These are phyloP conservation scores for Rallus crepitans DNA, from an alignment of 2,797 vertebrate species.

Conservation along the genomic window DNA sequence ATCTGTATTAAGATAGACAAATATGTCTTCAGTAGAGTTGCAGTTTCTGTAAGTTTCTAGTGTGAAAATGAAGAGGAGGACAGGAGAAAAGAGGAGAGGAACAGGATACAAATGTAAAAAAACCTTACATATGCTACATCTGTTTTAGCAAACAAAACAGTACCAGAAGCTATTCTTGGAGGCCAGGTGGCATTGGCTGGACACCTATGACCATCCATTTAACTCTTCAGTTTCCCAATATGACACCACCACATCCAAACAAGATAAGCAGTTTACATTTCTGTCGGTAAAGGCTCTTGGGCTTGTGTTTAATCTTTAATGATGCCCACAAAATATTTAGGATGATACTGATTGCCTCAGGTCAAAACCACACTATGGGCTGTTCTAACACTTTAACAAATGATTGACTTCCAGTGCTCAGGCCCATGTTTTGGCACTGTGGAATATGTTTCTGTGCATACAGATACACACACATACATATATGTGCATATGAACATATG, in stretches of 20 bases:
- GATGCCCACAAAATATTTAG: neutral
- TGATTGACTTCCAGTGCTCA: neutral
- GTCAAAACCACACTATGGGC: neutral
- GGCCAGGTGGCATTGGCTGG: neutral
- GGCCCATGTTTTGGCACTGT: neutral
- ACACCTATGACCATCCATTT: neutral
- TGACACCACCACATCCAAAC: neutral
- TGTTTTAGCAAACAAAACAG: neutral
- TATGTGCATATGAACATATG: neutral
- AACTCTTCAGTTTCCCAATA: neutral
- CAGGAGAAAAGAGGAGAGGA: rapidly evolving
- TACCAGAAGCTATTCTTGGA: neutral
- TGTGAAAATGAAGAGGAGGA: neutral
- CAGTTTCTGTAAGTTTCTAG: neutral
- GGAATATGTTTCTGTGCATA: neutral
- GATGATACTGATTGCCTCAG: neutral
- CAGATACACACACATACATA: neutral
- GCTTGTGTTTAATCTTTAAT: neutral
- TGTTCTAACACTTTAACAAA: neutral
- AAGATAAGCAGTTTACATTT: neutral
- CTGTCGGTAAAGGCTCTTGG: neutral
- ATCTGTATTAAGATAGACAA: neutral
- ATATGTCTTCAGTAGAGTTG: neutral
- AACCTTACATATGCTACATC: neutral
- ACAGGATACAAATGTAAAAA: neutral